A percentile compares a stretch with the other conserved stretches of the same genome.
These are phyloP conservation scores for Caenorhabditis wallacei DNA, from an alignment of 2,888 invertebrate genomes.

Conservation along the genomic window DNA sequence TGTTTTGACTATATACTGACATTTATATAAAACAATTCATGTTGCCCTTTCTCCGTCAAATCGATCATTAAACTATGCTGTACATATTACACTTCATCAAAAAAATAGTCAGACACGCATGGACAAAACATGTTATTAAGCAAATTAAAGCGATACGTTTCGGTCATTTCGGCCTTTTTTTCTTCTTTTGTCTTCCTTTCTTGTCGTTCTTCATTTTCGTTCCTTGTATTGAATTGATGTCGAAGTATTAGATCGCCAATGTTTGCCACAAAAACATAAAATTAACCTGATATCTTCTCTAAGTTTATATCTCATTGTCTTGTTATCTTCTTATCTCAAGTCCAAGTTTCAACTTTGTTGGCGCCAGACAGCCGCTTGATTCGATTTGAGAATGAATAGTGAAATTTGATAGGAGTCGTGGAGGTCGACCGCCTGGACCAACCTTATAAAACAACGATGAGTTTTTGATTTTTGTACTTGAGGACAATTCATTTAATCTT, in stretches of 20 bases:
- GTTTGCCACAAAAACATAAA: slow-evolving; percentile 16
- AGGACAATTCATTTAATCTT: background rate
- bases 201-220: slow-evolving; percentile 4
- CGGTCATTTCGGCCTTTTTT: slow-evolving; percentile 41
- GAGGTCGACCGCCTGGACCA: slow-evolving; percentile 16
- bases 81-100: slow-evolving; percentile 47
- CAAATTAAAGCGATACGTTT: slow-evolving; percentile 52
- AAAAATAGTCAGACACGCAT: slow-evolving; percentile 4
- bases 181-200: slow-evolving; percentile 21
- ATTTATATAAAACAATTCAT: slow-evolving; percentile 39
- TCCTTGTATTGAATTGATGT: slow-evolving; percentile 17
- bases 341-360: slow-evolving; percentile 58
- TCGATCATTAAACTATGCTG: slow-evolving; percentile 54
- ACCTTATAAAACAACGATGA: background rate
- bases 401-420: slow-evolving; percentile 45
- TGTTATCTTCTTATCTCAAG: slow-evolving; percentile 36
- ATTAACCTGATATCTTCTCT: slow-evolving; percentile 34
- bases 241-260: slow-evolving; percentile 3
- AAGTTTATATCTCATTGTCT: slow-evolving; percentile 27
- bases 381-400: slow-evolving; percentile 17
- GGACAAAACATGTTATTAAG: slow-evolving; percentile 56
- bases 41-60: slow-evolving; percentile 17
- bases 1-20: slow-evolving; percentile 46
- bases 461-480: slow-evolving; percentile 9
- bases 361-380: slow-evolving; percentile 55